A percentile compares a stretch with the other conserved stretches of the same genome.
Evolutionary conservation across 1,140 invertebrate species (phyloP).

Genomic region (Zaprionus inermis): DNA sequence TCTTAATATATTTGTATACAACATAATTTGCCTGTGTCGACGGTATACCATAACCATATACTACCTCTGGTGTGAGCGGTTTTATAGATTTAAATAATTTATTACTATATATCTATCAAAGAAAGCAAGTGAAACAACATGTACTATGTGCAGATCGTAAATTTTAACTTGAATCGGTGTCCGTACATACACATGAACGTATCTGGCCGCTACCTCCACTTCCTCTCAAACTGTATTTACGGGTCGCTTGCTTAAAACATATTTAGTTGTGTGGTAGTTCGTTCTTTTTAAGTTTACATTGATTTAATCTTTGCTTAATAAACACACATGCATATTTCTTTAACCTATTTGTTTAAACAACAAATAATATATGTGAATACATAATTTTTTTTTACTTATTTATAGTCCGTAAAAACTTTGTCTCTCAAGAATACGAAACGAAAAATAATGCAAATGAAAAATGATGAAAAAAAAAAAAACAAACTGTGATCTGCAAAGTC

Average conservation of each 20-base stretch:
- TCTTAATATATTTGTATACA: conserved; percentile 13
- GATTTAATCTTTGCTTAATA: conserved; percentile 19
- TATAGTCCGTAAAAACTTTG: conserved; percentile 34
- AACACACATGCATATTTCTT: conserved; percentile 33
- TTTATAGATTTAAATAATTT: conserved; percentile 66
- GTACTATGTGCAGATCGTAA: conserved; percentile 4
- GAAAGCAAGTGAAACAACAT: conserved; percentile 12
- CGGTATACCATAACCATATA: conserved; percentile 23
- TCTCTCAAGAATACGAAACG: conserved; percentile 49
- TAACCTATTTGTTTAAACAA: conserved; percentile 20
- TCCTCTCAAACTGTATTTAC: neutral
- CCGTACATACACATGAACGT: conserved; percentile 7
- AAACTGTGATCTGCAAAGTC: conserved; percentile 81
- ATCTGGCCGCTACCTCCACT: neutral
- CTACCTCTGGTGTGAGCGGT: conserved; percentile 55
- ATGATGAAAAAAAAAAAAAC: conserved; percentile 44
- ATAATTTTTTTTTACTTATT: conserved; percentile 18
- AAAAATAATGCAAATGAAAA: conserved; percentile 81
- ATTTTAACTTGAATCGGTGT: neutral
- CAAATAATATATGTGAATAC: conserved; percentile 8
- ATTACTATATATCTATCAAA: conserved; percentile 37
- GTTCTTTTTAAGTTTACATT: conserved; percentile 23
- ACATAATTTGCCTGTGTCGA: conserved; percentile 20
- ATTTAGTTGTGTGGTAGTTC: conserved; percentile 21
- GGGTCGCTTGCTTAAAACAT: conserved; percentile 15